Percentiles rank a stretch among this genome's conserved stretches.
Conservation (phyloP, 2,113 vertebrate genomes). For the Eolophus roseicapilla region DNA sequence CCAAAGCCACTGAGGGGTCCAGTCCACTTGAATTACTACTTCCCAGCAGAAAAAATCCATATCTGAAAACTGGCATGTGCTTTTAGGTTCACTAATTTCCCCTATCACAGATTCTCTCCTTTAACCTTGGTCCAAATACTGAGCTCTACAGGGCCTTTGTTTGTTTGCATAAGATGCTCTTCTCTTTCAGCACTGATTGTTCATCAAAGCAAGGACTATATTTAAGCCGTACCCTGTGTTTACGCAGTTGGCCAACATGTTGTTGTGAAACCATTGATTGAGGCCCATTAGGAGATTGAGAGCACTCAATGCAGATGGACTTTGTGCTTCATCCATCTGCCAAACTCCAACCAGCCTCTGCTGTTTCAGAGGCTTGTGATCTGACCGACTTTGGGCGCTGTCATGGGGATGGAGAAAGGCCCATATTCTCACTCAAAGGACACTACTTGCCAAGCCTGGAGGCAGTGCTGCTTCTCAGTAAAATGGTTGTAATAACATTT, state of each 20-base stretch:
- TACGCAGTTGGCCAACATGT: background rate
- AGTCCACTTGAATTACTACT: conserved; percentile 1
- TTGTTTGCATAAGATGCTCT: conserved; percentile 28
- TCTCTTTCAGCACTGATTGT: background rate
- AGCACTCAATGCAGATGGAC: background rate
- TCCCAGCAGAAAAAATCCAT: conserved; percentile 1
- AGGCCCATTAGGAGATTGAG: conserved; percentile 4
- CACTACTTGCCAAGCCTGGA: conserved; percentile 50
- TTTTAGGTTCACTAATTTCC: background rate
- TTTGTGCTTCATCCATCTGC: background rate
- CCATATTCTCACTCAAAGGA: conserved; percentile 4
- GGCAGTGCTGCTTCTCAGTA: conserved; percentile 37
- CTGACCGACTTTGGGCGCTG: background rate
- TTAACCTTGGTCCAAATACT: conserved; percentile 15
- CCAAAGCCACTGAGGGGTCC: conserved; percentile 44
- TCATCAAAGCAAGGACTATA: background rate
- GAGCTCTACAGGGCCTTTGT: background rate
- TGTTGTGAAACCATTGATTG: conserved; percentile 50
- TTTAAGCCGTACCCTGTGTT: conserved; percentile 9
- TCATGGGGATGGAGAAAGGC: conserved; percentile 45
- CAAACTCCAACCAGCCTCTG: conserved; percentile 27
- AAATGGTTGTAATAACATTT: conserved; percentile 47
- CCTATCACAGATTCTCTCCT: background rate
- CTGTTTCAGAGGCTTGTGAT: conserved; percentile 26
- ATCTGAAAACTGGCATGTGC: background rate